Evolutionary conservation across 2,797 vertebrate species (phyloP).

Genomic region (Fringilla coelebs): DNA sequence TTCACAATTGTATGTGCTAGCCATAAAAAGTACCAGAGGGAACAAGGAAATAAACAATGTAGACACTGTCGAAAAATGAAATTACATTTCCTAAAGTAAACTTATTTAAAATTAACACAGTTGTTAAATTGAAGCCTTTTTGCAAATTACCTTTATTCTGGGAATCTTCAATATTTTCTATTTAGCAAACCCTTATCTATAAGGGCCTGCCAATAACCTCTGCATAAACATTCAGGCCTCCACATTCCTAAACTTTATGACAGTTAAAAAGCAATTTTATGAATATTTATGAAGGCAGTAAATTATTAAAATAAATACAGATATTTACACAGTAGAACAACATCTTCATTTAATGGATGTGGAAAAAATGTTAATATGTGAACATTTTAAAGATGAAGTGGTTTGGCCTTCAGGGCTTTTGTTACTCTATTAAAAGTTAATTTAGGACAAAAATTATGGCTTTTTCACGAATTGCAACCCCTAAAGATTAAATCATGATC

Average conservation of each 20-base stretch:
- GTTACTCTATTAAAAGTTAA: constrained; percentile 57
- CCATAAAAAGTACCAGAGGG: background rate
- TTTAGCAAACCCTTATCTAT: background rate
- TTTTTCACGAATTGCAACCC: background rate
- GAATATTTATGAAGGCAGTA: constrained; percentile 58
- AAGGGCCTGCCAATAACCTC: constrained; percentile 9
- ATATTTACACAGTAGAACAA: constrained; percentile 61
- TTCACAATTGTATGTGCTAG: background rate
- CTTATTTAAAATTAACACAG: constrained; percentile 3
- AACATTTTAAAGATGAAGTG: constrained; percentile 43
- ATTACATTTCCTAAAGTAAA: background rate
- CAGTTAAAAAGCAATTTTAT: constrained; percentile 48
- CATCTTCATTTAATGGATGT: constrained; percentile 45
- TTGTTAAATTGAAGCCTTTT: background rate
- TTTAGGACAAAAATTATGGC: constrained; percentile 39
- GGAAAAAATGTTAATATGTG: constrained; percentile 50
- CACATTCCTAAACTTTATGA: constrained; percentile 35
- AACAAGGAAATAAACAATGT: background rate
- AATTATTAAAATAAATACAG: constrained; percentile 61
- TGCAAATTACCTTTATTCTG: constrained; percentile 31
- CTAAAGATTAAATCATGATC: constrained; percentile 5
- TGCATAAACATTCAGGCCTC: background rate
- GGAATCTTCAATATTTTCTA: background rate
- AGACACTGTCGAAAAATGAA: background rate
- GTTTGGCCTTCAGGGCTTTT: constrained; percentile 47